phyloP scores from a whole-genome alignment of 1,140 invertebrate species.

The Rhyacophila brunnea region DNA sequence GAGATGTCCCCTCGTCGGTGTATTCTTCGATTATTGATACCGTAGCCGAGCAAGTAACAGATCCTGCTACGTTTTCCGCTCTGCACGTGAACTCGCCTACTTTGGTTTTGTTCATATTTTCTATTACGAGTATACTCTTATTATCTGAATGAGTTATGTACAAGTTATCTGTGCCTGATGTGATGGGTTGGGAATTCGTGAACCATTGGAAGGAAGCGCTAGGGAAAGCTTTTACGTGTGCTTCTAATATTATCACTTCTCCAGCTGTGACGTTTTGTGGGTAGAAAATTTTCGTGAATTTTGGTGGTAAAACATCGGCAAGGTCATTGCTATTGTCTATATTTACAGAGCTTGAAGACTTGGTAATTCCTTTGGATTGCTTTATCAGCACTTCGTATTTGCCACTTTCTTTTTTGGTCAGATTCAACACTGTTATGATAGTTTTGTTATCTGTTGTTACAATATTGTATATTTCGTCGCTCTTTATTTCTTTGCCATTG shows the following conservation, averaged over 20 bases:
- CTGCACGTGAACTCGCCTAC: slow-evolving; percentile 81
- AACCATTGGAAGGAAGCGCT: slow-evolving; percentile 86
- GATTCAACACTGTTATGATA: slow-evolving; percentile 66
- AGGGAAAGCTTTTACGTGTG: slow-evolving; percentile 72
- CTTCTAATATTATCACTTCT: slow-evolving; percentile 78
- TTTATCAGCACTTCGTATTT: slow-evolving; percentile 81
- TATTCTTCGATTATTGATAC: slow-evolving; percentile 67
- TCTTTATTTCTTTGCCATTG: slow-evolving; percentile 77
- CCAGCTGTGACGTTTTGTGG: slow-evolving; percentile 70
- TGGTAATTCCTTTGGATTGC: slow-evolving; percentile 73
- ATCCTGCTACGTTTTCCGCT: slow-evolving; percentile 85
- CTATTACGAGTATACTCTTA: slow-evolving; percentile 76
- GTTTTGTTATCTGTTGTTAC: slow-evolving; percentile 65
- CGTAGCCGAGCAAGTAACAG: slow-evolving; percentile 78
- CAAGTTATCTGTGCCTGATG: slow-evolving; percentile 60
- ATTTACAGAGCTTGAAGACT: slow-evolving; percentile 74
- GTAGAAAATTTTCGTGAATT: slow-evolving; percentile 69
- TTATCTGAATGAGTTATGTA: slow-evolving; percentile 76
- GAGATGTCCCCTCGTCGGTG: slow-evolving; percentile 63
- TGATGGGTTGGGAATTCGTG: slow-evolving; percentile 63
- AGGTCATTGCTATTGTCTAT: slow-evolving; percentile 60
- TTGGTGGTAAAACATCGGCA: slow-evolving; percentile 66
- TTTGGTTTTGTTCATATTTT: slow-evolving; percentile 70
- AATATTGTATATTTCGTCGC: slow-evolving; percentile 66
- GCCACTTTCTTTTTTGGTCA: slow-evolving; percentile 72